A percentile compares a stretch with the other conserved stretches of the same genome.
phyloP scores from a whole-genome alignment of 1,140 invertebrate species.

The Pararge aegeria region DNA sequence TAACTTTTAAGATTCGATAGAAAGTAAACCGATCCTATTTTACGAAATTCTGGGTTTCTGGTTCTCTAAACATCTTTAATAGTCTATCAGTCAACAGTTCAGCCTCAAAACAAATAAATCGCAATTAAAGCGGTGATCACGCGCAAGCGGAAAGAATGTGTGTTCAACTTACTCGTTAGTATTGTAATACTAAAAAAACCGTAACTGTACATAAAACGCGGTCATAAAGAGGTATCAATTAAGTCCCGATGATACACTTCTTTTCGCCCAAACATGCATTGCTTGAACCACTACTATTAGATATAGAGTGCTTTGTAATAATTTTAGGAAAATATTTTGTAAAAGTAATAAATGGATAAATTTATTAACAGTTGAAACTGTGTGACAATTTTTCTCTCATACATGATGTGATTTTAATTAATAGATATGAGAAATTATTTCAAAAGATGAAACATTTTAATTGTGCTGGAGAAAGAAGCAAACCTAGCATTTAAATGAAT shows the following conservation, averaged over 20 bases:
- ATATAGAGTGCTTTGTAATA: neutral
- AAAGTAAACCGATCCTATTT: too few relatives aligned
- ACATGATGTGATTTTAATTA: neutral
- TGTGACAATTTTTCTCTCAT: neutral
- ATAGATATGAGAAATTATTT: neutral
- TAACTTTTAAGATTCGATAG: too few relatives aligned
- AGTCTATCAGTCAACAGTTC: constrained; percentile 1
- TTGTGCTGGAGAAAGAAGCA: neutral
- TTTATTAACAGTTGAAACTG: neutral
- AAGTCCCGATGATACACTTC: constrained; percentile 60
- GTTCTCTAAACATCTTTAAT: too few relatives aligned
- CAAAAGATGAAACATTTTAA: neutral
- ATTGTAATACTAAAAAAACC: constrained; percentile 38
- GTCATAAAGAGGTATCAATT: constrained; percentile 48
- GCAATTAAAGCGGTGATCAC: constrained; percentile 72
- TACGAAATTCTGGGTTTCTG: too few relatives aligned
- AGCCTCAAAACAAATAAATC: constrained; percentile 45
- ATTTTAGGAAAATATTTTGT: neutral
- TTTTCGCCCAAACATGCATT: constrained; percentile 76
- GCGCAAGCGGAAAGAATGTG: constrained; percentile 77
- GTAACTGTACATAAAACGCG: constrained; percentile 65
- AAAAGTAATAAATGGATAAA: neutral
- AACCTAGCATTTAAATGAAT: neutral
- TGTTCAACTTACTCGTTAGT: constrained; percentile 60
- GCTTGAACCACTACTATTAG: constrained; percentile 52